Evolutionary conservation across 53 echinoderm and acorn worm genomes (phyloP), one percentile per base, ranked within the genome.

Genomic region (Temnopleurus reevesii): DNA sequence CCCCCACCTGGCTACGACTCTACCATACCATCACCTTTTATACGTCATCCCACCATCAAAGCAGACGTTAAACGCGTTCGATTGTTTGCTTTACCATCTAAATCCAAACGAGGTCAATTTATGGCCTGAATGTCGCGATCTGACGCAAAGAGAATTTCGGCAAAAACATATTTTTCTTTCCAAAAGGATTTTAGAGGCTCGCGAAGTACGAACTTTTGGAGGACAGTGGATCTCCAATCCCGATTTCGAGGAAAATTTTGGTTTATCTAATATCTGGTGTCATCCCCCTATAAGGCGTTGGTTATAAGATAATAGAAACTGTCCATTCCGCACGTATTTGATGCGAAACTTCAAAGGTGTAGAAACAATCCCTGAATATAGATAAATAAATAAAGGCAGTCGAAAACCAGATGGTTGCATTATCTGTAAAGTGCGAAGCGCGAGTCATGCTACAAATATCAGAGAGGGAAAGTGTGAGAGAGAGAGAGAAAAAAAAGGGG

Each of bases 11-110:
- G n/a, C n/a, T n/a, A 34, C 41, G 25, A 77, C 77, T 77, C 21
- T 21, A 66, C 27, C 13, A 15, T 55, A 15, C 13, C 19, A 55
- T 55, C 13, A 13, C 13, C 55, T 15, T 15, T 15, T 55, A 15
- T 13, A 55, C 55, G 13, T 29, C 23, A 81, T 54, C 19, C 54
- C 54, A 53, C 49, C 49, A 31, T 49, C 30, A 54, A 23, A 46
- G 27, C 8, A 19, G 41, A 66, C 66, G 21, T 66, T 38, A 66
- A 66, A 19, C 19, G 19, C 21, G 66, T 41, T 66, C 66, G 21
- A 66, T 36, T 66, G 66, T 66, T 66, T 38, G 38, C 41, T 66
- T 66, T 66, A 41, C 36, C 66, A 66, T 18, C 19, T 66, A 66
- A 66, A 66, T 41, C 38, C 66, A 18, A 41, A 1, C 19, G 41